phyloP scores from a whole-genome alignment of 1,140 invertebrate species.

The Drosophila pruinosa region DNA sequence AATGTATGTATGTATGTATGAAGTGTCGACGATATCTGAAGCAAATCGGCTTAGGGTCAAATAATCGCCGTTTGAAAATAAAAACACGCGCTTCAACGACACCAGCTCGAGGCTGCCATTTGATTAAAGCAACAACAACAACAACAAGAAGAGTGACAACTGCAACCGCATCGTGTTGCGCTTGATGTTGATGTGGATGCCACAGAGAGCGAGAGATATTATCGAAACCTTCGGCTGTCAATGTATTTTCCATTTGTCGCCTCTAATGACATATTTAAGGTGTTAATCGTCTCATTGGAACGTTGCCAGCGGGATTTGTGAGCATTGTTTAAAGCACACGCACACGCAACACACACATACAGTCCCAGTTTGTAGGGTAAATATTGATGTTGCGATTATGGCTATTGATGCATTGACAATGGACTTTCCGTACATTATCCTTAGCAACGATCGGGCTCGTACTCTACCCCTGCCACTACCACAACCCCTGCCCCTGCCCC shows the following conservation, averaged over 20 bases:
- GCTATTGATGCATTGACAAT: conserved; percentile 71
- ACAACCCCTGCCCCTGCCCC: background rate
- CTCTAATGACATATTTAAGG: conserved; percentile 80
- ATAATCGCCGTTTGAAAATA: conserved; percentile 77
- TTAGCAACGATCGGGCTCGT: conserved; percentile 42
- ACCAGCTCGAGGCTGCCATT: conserved; percentile 44
- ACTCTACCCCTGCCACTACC: background rate
- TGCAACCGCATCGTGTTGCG: conserved; percentile 19
- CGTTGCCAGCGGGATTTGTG: conserved; percentile 60
- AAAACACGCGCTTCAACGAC: conserved; percentile 77
- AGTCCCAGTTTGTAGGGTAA: conserved; percentile 40
- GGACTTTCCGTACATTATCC: conserved; percentile 67
- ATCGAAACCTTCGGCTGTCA: conserved; percentile 58
- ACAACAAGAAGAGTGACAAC: conserved; percentile 6
- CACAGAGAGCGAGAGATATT: conserved; percentile 55
- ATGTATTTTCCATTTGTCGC: conserved; percentile 75
- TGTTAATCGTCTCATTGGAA: conserved; percentile 78
- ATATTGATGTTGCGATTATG: conserved; percentile 78
- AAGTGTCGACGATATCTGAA: conserved; percentile 32
- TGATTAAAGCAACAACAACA: conserved; percentile 31
- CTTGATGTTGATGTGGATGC: conserved; percentile 30
- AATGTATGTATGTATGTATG: conserved; percentile 23
- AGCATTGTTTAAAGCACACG: conserved; percentile 50
- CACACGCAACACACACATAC: background rate
- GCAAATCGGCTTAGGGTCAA: conserved; percentile 72